Evolutionary conservation across 2,797 vertebrate genomes (phyloP).

Genomic region (Coendou prehensilis): DNA sequence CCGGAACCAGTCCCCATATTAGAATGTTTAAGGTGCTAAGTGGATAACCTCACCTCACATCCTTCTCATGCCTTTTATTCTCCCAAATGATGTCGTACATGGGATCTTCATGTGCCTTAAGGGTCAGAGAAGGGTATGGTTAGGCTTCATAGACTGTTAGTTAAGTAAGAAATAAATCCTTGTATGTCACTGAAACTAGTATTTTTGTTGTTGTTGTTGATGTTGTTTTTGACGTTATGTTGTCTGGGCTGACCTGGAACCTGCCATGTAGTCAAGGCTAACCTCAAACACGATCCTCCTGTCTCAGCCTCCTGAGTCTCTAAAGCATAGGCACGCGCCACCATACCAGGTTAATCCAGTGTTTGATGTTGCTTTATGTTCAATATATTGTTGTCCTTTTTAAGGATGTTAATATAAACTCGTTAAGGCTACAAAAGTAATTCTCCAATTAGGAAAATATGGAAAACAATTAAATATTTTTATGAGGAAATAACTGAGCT

Average conservation of each 20-base stretch:
- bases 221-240: not conserved
- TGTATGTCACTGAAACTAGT: not conserved
- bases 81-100: slow-evolving; percentile 98
- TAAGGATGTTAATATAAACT: not conserved
- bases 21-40: not conserved
- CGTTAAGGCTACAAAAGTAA: not conserved
- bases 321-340: not conserved
- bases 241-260: not conserved
- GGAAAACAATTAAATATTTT: slow-evolving; percentile 25
- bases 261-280: not conserved
- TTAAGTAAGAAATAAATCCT: not conserved
- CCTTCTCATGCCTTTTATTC: slow-evolving; percentile 97
- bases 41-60: slow-evolving; percentile 92
- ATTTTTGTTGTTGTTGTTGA: not conserved
- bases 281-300: not conserved
- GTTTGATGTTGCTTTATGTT: not conserved
- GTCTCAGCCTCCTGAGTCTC: not conserved
- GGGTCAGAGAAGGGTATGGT: slow-evolving; percentile 29
- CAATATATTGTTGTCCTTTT: not conserved
- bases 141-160: not conserved
- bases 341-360: not conserved
- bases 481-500: not conserved
- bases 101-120: slow-evolving; percentile 98
- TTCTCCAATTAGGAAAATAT: slow-evolving; percentile 38
- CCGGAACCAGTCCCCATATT: not conserved